A percentile compares a stretch with the other conserved stretches of the same genome.
These are phyloP conservation scores for Pangasius larnaudii DNA, from an alignment of 2,797 vertebrate genomes.

Conservation along the genomic window DNA sequence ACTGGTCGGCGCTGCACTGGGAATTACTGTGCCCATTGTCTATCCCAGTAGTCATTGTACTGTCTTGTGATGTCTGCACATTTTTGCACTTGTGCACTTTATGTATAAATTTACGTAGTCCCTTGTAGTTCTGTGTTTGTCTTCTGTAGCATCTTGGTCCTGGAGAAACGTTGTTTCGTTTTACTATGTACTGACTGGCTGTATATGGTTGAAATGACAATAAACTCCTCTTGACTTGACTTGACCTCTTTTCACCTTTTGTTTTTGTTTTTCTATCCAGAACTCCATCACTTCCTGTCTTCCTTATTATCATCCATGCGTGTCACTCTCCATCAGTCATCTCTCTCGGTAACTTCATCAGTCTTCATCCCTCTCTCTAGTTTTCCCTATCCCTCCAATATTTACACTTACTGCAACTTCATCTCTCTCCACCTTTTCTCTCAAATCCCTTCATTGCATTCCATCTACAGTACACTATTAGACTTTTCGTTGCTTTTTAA, in stretches of 20 bases:
- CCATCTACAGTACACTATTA: background rate
- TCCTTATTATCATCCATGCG: background rate
- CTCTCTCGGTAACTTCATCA: conserved; percentile 10
- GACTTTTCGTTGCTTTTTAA: background rate
- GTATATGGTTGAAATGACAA: no score
- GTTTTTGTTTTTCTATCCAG: conserved; percentile 27
- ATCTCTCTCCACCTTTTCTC: background rate
- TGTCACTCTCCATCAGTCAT: background rate
- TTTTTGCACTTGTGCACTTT: no score
- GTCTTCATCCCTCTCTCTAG: background rate
- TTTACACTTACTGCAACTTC: conserved; percentile 1
- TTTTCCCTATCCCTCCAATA: background rate
- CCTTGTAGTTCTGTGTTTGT: no score
- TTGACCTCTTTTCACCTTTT: conserved; percentile 47
- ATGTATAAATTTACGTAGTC: no score
- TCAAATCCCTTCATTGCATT: background rate
- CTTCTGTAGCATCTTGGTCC: no score
- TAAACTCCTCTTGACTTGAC: no score
- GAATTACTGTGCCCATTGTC: no score
- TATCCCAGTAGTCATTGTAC: no score
- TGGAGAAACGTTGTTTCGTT: no score
- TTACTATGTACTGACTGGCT: no score
- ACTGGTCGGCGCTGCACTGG: no score
- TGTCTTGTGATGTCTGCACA: no score
- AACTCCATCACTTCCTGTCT: conserved; percentile 39